phyloP scores from a whole-genome alignment of 2,113 vertebrate genomes.

The Vidua chalybeata region DNA sequence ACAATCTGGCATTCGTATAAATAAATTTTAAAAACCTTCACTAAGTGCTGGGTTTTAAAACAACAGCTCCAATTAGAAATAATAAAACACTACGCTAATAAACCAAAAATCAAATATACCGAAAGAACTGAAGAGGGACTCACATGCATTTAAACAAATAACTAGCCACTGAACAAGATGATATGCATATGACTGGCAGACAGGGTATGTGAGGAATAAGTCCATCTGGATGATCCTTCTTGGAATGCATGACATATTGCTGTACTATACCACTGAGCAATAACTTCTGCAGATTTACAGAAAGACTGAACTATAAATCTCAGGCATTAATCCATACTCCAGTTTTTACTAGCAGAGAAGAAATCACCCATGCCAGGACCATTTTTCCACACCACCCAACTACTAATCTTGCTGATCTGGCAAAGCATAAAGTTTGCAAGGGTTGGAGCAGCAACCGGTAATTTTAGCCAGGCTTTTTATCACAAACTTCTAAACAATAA shows the following conservation, averaged over 20 bases:
- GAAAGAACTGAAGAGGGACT: background rate
- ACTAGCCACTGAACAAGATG: background rate
- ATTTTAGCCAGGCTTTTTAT: constrained; percentile 4
- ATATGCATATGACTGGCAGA: background rate
- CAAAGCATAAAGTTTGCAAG: background rate
- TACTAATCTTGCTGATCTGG: constrained; percentile 11
- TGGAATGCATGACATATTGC: constrained; percentile 11
- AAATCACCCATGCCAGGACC: background rate
- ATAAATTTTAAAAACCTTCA: background rate
- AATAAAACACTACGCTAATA: background rate
- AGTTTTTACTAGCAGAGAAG: constrained; percentile 12
- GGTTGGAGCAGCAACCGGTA: background rate
- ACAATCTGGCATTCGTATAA: background rate
- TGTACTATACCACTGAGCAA: background rate
- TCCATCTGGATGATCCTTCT: constrained; percentile 23
- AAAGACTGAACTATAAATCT: constrained; percentile 37
- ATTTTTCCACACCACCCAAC: constrained; percentile 33
- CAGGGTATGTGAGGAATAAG: background rate
- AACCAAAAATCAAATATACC: background rate
- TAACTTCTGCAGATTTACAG: constrained; percentile 42
- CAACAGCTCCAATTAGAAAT: background rate
- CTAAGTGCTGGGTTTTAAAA: background rate
- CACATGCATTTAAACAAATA: background rate
- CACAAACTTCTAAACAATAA: constrained; percentile 20
- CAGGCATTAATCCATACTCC: background rate